Conservation (phyloP, 2,113 vertebrate genomes). For the Chiloscyllium plagiosum region DNA sequence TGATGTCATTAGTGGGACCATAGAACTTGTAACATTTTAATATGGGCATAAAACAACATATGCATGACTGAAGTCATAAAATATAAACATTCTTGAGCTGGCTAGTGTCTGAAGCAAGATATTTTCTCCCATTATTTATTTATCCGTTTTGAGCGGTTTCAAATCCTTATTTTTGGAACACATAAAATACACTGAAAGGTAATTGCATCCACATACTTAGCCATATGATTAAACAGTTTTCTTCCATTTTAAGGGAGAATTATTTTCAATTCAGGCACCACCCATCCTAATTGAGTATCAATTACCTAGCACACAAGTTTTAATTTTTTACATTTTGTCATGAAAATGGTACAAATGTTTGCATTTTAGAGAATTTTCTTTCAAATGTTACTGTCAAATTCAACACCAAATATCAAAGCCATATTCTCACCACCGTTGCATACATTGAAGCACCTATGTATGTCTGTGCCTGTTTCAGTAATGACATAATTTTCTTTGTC, state of each 20-base stretch:
- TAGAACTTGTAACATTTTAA: slow-evolving; percentile 28
- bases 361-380: not conserved
- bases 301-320: not conserved
- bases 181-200: not conserved
- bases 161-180: not conserved
- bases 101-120: not conserved
- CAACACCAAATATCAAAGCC: not conserved
- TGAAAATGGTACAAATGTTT: not conserved
- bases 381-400: not conserved
- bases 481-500: slow-evolving; percentile 29
- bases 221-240: not conserved
- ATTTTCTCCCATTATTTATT: not conserved
- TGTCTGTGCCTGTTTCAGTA: not conserved
- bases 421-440: not conserved
- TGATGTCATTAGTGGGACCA: slow-evolving; percentile 31
- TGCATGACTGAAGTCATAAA: slow-evolving; percentile 10
- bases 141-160: not conserved
- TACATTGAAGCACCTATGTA: not conserved
- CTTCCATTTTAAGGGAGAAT: not conserved
- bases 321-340: not conserved
- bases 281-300: not conserved
- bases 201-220: not conserved
- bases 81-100: slow-evolving; percentile 24
- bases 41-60: not conserved
- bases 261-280: not conserved